Percentiles rank a stretch among this genome's conserved stretches.
phyloP scores from a whole-genome alignment of 2,797 vertebrate genomes.

The Phalloptychus januarius region DNA sequence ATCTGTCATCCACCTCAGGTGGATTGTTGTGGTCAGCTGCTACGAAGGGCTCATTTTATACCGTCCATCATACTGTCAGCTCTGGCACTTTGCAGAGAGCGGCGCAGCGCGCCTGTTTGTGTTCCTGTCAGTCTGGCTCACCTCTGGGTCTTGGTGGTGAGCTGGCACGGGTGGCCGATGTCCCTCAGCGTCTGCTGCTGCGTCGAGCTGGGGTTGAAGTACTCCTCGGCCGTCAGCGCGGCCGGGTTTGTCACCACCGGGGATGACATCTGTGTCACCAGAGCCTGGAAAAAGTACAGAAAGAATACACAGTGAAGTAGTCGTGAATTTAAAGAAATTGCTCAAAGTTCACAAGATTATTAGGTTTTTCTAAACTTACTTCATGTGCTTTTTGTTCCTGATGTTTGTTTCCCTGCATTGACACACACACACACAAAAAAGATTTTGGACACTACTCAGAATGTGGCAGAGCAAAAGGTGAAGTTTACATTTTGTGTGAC shows the following conservation, averaged over 20 bases:
- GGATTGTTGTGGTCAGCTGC: conserved; percentile 14
- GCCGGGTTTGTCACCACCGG: conserved; percentile 89
- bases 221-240: conserved; percentile 93
- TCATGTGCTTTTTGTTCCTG: neutral
- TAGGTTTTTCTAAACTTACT: neutral
- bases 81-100: conserved; percentile 33
- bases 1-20: conserved; percentile 15
- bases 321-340: neutral
- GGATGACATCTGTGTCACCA: conserved; percentile 91
- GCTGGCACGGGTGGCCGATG: conserved; percentile 93
- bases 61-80: conserved; percentile 40
- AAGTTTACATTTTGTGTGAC: neutral
- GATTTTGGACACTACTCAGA: neutral
- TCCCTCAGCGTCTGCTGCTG: conserved; percentile 86
- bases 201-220: conserved; percentile 90
- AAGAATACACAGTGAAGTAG: conserved; percentile 3
- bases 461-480: neutral
- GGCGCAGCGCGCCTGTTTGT: conserved; percentile 17
- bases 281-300: conserved; percentile 76
- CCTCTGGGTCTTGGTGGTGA: conserved; percentile 99
- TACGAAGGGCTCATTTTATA: neutral
- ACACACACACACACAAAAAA: neutral
- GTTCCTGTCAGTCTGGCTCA: conserved; percentile 66
- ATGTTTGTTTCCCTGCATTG: neutral
- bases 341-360: neutral